Evolutionary conservation across 2,888 invertebrate genomes (phyloP).

Genomic region (Tiliacea aurago): DNA sequence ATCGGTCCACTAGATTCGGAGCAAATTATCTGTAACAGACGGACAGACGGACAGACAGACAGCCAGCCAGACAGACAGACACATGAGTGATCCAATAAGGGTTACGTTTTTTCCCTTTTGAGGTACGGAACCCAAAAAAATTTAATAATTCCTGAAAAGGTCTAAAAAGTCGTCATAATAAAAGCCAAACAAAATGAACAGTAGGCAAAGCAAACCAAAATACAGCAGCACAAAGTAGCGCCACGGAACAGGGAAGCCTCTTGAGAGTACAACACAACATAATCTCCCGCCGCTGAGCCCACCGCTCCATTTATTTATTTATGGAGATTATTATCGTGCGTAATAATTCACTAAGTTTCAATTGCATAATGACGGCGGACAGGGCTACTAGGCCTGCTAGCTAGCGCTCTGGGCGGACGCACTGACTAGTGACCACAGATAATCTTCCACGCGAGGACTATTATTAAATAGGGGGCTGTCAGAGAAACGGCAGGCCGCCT

Average conservation of each 20-base stretch:
- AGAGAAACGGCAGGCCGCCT: conserved; percentile 76
- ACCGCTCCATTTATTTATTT: conserved; percentile 87
- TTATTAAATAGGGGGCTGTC: conserved; percentile 88
- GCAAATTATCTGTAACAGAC: too few relatives aligned
- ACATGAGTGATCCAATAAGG: too few relatives aligned
- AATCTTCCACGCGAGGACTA: conserved; percentile 85
- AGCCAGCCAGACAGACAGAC: too few relatives aligned
- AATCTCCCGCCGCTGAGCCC: conserved; percentile 74
- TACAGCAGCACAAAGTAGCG: conserved; percentile 31
- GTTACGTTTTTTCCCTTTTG: too few relatives aligned
- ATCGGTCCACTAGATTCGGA: too few relatives aligned
- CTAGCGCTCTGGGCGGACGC: conserved; percentile 83
- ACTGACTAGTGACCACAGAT: conserved; percentile 74
- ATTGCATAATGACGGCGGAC: conserved; percentile 90
- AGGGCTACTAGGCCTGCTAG: conserved; percentile 81
- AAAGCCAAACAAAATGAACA: conserved; percentile 21
- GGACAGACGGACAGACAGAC: too few relatives aligned
- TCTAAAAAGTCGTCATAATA: too few relatives aligned
- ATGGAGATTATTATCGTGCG: conserved; percentile 89
- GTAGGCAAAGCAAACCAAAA: conserved; percentile 30
- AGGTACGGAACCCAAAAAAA: too few relatives aligned
- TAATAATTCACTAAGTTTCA: conserved; percentile 91
- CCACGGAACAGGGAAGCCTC: conserved; percentile 55
- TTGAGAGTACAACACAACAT: conserved; percentile 71
- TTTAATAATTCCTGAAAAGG: neutral